Base-by-base conservation (phyloP, 2,888 invertebrate genomes). In the Chymomyza procnemis region DNA sequence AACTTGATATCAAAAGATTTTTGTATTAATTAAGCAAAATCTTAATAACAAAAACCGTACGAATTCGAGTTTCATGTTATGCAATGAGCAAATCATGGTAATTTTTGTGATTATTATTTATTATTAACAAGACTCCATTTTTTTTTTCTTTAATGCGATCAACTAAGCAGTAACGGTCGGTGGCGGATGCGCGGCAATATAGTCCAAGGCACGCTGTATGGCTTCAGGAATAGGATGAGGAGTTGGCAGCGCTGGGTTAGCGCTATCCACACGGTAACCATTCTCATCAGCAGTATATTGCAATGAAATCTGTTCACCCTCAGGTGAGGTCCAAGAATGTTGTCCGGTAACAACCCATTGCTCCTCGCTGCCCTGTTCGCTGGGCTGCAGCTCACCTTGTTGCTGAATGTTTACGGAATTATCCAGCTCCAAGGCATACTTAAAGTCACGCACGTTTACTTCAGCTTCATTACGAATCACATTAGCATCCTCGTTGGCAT, bases 201-300 rank as follows among this genome's bases (percentile, higher is more conserved):
- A 88, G 0, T 66, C 78, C 34, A 88, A n/a, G 12, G 77, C 0
- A 8, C 50, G 73, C 3, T 3, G 60, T 65, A 88, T 88, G 50
- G 65, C 50, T 19, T 74, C 88, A 69, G 88, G 88, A 22, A 81
- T 78, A 84, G 88, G 89, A 14, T 70, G 89, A 12, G 88, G 30
- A 8, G 89, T 88, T 21, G 88, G 88, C 63, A 88, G 79, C 54
- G 82, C 67, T 4, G 88, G 88, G 56, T 80, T 78, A 67, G 89
- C 80, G 3, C 48, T 0, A 8, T 76, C 1, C 2, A 85, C 78
- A 5, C 71, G 69, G 58, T 64, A 87, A n/a, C 89, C 89, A 50
- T 87, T 81, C n/a, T 61, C 86, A 63, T 89, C 64, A 50, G 89
- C 89, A 0, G 67, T 0, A 19, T 88, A 89, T 9, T 21, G 0